phyloP scores from a whole-genome alignment of 2,888 invertebrate genomes.

The Lasioglossum pauxillum region DNA sequence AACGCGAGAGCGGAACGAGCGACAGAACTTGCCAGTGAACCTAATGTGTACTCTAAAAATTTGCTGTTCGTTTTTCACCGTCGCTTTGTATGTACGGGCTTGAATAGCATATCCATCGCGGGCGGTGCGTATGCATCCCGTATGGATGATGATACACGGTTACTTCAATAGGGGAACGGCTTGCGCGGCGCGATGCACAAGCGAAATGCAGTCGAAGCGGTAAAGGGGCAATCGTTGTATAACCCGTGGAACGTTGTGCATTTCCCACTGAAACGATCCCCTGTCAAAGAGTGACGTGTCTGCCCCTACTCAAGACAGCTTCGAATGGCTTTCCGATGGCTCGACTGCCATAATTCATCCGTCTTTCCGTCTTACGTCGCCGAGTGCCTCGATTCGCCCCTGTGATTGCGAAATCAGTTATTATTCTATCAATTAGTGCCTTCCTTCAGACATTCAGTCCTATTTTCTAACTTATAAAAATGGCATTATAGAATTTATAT shows the following conservation, averaged over 20 bases:
- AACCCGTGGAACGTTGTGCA: conserved; percentile 5
- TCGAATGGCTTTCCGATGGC: neutral
- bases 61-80: neutral
- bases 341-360: neutral
- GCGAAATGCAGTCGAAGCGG: conserved; percentile 40
- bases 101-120: neutral
- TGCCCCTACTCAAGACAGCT: neutral
- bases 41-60: conserved; percentile 8
- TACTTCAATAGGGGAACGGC: conserved; percentile 46
- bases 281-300: conserved; percentile 8
- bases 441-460: too few species aligned
- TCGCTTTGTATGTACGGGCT: neutral
- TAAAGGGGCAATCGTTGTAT: conserved; percentile 23
- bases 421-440: neutral
- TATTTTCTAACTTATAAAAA: too few species aligned
- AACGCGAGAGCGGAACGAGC: neutral
- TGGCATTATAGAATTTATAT: too few species aligned
- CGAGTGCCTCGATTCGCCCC: neutral
- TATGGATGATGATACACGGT: conserved; percentile 40
- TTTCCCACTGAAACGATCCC: conserved; percentile 49
- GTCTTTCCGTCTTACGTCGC: neutral
- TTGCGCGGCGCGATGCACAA: conserved; percentile 38
- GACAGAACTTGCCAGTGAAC: neutral
- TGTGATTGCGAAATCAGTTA: neutral
- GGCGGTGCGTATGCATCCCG: neutral